Percentiles rank a stretch among this genome's conserved stretches.
phyloP scores from a whole-genome alignment of 1,140 invertebrate genomes.

The Sitodiplosis mosellana region DNA sequence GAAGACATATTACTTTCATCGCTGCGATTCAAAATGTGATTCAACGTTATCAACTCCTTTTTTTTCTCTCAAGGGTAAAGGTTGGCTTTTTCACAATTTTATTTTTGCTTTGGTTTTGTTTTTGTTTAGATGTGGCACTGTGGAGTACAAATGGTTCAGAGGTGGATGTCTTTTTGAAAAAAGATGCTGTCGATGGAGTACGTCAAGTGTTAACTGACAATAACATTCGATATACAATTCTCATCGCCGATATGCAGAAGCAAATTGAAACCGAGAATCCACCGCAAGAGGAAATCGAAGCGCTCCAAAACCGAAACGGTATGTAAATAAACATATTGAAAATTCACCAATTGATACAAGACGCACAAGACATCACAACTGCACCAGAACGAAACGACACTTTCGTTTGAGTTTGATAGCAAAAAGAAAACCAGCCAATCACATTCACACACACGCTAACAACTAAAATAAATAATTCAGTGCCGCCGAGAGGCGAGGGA shows the following conservation, averaged over 20 bases:
- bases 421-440: too few species aligned
- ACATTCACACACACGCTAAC: too few species aligned
- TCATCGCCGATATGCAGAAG: constrained; percentile 54
- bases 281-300: constrained; percentile 36
- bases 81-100: not conserved
- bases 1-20: not conserved
- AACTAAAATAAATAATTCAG: too few species aligned
- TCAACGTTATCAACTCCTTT: not conserved
- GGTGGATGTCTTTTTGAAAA: constrained; percentile 47
- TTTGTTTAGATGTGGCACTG: constrained; percentile 37
- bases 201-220: constrained; percentile 29
- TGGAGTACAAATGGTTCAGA: constrained; percentile 46
- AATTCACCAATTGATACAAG: not conserved
- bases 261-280: constrained; percentile 63
- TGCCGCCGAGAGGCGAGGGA: too few species aligned
- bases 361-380: not conserved
- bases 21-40: constrained; percentile 1
- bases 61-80: too few species aligned
- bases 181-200: constrained; percentile 31
- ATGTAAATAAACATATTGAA: constrained; percentile 9
- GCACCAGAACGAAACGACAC: too few species aligned
- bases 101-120: not conserved
- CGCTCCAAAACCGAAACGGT: constrained; percentile 54
- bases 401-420: not conserved
- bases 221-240: constrained; percentile 39